phyloP scores from a whole-genome alignment of 1,140 invertebrate genomes.

The Babylonia areolata region DNA sequence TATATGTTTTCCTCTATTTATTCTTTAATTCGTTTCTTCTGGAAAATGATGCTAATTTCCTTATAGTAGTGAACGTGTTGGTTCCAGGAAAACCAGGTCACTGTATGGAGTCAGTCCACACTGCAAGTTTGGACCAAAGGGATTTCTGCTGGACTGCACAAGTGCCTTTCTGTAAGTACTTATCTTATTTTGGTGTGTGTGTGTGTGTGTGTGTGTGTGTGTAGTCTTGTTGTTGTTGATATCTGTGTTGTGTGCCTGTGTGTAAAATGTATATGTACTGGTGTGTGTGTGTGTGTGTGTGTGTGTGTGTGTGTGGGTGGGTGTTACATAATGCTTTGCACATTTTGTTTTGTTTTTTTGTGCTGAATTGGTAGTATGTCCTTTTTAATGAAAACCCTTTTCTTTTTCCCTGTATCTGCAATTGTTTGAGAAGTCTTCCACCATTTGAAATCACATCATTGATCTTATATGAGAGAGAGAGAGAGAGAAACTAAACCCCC shows the following conservation, averaged over 20 bases:
- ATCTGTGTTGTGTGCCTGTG: conserved; percentile 20
- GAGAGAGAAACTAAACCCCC: no score
- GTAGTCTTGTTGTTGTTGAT: conserved; percentile 13
- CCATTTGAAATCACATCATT: no score
- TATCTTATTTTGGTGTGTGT: background rate
- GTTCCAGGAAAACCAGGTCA: conserved; percentile 46
- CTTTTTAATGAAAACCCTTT: no score
- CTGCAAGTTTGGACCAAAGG: conserved; percentile 69
- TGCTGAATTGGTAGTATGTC: no score
- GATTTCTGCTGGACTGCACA: conserved; percentile 57
- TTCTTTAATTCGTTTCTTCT: no score
- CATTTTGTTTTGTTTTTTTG: conserved; percentile 14
- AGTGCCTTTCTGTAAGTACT: conserved; percentile 61
- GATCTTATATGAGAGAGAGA: no score
- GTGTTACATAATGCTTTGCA: no score
- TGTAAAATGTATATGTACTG: background rate
- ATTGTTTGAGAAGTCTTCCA: no score
- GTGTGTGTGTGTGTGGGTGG: background rate
- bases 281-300: conserved; percentile 18
- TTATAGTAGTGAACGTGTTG: background rate
- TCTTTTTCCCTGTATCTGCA: no score
- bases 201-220: background rate
- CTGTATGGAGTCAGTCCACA: conserved; percentile 68
- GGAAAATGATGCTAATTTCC: background rate
- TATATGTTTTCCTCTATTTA: no score